Evolutionary conservation across 1,140 invertebrate species (phyloP).

Genomic region (Anastrepha ludens): DNA sequence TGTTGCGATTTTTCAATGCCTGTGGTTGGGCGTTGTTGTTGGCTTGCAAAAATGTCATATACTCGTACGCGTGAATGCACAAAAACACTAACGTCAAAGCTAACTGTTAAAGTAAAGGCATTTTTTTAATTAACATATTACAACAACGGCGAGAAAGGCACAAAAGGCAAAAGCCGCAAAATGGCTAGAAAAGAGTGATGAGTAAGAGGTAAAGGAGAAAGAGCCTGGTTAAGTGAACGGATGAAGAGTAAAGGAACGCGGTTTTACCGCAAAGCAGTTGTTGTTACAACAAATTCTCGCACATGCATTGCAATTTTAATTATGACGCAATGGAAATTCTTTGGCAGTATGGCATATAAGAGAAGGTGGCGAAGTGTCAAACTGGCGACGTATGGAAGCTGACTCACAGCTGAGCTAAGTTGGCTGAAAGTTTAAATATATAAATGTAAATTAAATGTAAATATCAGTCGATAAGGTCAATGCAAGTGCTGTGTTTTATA

Average conservation of each 20-base stretch:
- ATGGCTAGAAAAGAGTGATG: neutral
- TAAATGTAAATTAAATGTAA: no score
- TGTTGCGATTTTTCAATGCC: constrained; percentile 13
- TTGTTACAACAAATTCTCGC: neutral
- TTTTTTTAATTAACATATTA: constrained; percentile 47
- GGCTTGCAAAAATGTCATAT: neutral
- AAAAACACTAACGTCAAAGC: neutral
- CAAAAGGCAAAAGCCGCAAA: neutral
- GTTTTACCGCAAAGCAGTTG: neutral
- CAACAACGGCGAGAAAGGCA: constrained; percentile 42
- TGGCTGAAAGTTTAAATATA: no score
- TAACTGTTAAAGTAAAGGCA: constrained; percentile 12
- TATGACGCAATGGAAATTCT: constrained; percentile 8
- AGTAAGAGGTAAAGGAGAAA: neutral
- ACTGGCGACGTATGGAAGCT: no score
- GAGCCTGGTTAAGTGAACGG: neutral
- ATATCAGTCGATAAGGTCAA: no score
- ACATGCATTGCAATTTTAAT: constrained; percentile 36
- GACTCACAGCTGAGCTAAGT: no score
- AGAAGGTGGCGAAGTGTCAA: neutral
- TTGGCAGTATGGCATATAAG: neutral
- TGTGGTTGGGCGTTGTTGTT: neutral
- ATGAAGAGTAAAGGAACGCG: no score
- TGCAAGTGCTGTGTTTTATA: no score
- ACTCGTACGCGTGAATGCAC: neutral